Conservation (phyloP, 2,888 invertebrate species). For the Proisotoma minuta region DNA sequence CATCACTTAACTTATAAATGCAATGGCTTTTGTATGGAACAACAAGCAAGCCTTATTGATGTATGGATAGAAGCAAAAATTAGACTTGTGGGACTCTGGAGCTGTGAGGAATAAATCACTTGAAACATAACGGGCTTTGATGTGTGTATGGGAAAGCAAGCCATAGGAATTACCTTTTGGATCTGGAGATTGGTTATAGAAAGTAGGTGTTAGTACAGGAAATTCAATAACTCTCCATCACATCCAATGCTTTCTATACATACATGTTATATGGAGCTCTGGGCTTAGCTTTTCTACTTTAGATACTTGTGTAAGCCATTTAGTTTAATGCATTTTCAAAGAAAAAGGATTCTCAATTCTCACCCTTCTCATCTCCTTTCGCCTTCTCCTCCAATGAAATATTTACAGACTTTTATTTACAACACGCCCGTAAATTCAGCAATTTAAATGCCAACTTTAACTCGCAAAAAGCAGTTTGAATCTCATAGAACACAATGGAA, state of each 20-base stretch:
- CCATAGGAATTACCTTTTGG: conserved; percentile 4
- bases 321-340: not conserved
- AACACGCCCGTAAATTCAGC: not conserved
- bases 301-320: not conserved
- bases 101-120: conserved; percentile 43
- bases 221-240: conserved; percentile 45
- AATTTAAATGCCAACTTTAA: not conserved
- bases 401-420: not conserved
- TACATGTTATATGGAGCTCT: not conserved
- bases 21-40: too few species aligned
- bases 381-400: not conserved
- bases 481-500: too few species aligned
- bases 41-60: too few species aligned
- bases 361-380: too few species aligned
- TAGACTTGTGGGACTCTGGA: conserved; percentile 42
- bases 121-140: conserved; percentile 40
- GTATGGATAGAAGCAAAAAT: conserved; percentile 40
- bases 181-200: too few species aligned
- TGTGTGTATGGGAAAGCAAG: conserved; percentile 15
- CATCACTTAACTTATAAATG: too few species aligned
- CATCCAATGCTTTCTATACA: not conserved
- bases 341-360: not conserved
- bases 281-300: not conserved
- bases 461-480: too few species aligned
- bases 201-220: conserved; percentile 38